Conservation (phyloP, 2,797 vertebrate genomes). For the Sebastes iracundus region DNA sequence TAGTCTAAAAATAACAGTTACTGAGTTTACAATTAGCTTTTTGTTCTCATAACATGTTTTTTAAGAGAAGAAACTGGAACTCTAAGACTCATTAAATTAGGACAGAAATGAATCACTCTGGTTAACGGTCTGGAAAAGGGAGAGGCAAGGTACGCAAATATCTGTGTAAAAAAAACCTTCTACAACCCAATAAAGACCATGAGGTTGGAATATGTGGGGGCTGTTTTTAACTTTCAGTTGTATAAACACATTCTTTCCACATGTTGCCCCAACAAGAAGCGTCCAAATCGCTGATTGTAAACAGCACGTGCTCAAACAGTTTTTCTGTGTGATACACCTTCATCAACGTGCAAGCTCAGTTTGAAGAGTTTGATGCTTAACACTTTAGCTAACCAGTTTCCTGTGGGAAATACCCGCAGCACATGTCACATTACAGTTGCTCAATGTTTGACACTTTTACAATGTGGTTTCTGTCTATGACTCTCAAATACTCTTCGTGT, state of each 20-base stretch:
- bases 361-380: background rate
- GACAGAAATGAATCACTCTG: background rate
- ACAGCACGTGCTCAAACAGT: background rate
- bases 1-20: background rate
- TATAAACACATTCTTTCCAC: conserved; percentile 5
- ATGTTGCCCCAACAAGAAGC: background rate
- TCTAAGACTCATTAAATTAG: background rate
- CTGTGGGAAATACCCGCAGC: background rate
- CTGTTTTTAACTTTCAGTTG: background rate
- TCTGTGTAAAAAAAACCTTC: background rate
- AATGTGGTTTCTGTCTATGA: background rate
- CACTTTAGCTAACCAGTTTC: background rate
- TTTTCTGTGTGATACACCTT: background rate
- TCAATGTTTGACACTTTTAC: background rate
- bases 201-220: background rate
- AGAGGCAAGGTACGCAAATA: background rate
- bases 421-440: background rate
- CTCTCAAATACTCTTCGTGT: background rate
- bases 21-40: background rate
- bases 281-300: background rate
- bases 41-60: background rate
- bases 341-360: background rate
- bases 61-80: background rate
- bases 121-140: background rate
- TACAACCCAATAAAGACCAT: background rate